A percentile compares a stretch with the other conserved stretches of the same genome.
phyloP scores from a whole-genome alignment of 2,113 vertebrate species.

The Heterotis niloticus region DNA sequence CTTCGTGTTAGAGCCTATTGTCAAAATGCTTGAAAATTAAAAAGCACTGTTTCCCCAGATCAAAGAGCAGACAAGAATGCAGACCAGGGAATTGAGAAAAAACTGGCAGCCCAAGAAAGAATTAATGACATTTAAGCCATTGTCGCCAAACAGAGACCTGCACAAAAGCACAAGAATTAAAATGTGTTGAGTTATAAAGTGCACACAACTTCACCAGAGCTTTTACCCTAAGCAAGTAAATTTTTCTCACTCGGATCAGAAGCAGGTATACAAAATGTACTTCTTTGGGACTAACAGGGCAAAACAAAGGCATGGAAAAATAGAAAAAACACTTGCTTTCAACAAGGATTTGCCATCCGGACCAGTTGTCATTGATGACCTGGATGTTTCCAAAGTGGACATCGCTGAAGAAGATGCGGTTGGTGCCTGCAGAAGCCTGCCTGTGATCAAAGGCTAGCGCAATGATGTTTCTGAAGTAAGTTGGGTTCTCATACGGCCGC shows the following conservation, averaged over 20 bases:
- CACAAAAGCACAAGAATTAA: neutral
- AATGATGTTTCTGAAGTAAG: conserved; percentile 90
- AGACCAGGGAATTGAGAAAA: neutral
- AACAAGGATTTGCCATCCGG: conserved; percentile 75
- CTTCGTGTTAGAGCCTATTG: neutral
- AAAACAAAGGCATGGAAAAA: neutral
- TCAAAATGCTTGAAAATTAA: neutral
- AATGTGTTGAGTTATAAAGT: neutral
- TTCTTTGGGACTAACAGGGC: neutral
- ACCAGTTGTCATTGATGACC: conserved; percentile 93
- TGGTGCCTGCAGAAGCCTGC: conserved; percentile 72
- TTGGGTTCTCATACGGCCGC: conserved; percentile 84
- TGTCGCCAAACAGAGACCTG: neutral
- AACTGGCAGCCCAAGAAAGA: neutral
- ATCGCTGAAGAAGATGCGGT: conserved; percentile 96
- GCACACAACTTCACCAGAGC: neutral
- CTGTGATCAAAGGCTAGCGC: conserved; percentile 89
- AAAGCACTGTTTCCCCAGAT: conserved; percentile 4
- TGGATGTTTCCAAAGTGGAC: conserved; percentile 96
- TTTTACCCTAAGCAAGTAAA: neutral
- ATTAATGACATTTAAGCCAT: neutral
- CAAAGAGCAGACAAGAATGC: neutral
- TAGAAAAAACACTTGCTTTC: conserved; percentile 78
- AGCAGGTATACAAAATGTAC: too few species aligned
- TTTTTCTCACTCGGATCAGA: neutral